phyloP scores from a whole-genome alignment of 2,888 invertebrate species.

The Sceliomorpha sp. region DNA sequence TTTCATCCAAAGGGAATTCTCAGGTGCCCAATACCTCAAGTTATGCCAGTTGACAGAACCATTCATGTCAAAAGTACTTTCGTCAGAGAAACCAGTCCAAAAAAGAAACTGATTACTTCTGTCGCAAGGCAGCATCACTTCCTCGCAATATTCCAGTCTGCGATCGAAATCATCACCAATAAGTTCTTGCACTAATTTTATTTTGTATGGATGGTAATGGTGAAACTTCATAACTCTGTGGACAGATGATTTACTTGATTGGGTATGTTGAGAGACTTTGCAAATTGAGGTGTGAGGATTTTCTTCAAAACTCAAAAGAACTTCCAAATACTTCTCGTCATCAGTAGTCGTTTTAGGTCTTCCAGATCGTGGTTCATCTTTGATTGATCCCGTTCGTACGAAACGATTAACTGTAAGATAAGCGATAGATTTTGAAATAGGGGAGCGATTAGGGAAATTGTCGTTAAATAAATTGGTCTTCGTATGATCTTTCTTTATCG shows the following conservation, averaged over 20 bases:
- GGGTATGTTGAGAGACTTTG: background rate
- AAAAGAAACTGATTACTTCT: slow-evolving; percentile 10
- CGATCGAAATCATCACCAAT: background rate
- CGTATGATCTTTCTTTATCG: slow-evolving; percentile 6
- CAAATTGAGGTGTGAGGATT: background rate
- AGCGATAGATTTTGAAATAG: slow-evolving; percentile 8
- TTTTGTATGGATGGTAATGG: slow-evolving; percentile 1
- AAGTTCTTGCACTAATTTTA: slow-evolving; percentile 1
- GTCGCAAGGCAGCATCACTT: slow-evolving; percentile 3
- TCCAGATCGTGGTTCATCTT: slow-evolving; percentile 4
- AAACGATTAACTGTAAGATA: background rate
- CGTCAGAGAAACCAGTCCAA: slow-evolving; percentile 19
- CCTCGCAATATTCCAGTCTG: slow-evolving; percentile 7
- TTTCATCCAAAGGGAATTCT: slow-evolving; percentile 6
- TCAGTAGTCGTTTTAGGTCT: background rate
- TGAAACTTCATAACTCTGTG: background rate
- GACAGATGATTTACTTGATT: background rate
- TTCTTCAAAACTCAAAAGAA: background rate
- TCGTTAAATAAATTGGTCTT: slow-evolving; percentile 8
- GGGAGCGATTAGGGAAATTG: background rate
- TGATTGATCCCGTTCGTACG: slow-evolving; percentile 2
- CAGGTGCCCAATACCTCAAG: slow-evolving; percentile 3
- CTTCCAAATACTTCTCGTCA: background rate
- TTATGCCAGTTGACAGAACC: background rate
- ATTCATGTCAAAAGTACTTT: slow-evolving; percentile 13